These are phyloP conservation scores for Squalus acanthias DNA, from an alignment of 2,797 vertebrate genomes.

Conservation along the genomic window DNA sequence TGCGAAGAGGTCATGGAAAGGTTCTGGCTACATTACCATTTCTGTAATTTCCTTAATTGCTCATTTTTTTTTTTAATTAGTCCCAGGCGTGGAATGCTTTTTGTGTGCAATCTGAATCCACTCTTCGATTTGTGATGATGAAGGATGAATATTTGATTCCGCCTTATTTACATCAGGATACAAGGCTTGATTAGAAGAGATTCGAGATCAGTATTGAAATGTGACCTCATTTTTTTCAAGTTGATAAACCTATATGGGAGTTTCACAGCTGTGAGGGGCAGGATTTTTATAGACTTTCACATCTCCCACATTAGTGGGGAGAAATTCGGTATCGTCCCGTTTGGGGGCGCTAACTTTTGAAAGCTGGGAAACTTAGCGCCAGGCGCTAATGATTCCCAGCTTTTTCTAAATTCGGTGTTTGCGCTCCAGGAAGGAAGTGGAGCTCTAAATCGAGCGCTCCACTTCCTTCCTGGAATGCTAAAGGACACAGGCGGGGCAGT, in stretches of 20 bases:
- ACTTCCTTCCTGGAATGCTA: too few species aligned
- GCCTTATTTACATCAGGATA: neutral
- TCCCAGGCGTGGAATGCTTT: slow-evolving; percentile 50
- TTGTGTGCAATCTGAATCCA: slow-evolving; percentile 46
- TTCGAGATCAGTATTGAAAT: neutral
- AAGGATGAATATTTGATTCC: neutral
- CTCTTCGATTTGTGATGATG: slow-evolving; percentile 29
- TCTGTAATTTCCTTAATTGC: slow-evolving; percentile 53
- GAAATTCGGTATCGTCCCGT: too few species aligned
- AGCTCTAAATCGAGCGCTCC: too few species aligned
- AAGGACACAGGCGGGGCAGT: too few species aligned
- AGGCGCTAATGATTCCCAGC: too few species aligned
- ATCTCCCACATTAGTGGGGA: too few species aligned
- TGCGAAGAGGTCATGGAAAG: slow-evolving; percentile 44
- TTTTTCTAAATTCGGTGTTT: too few species aligned
- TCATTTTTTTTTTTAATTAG: slow-evolving; percentile 59
- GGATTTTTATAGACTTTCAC: too few species aligned
- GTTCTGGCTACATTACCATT: slow-evolving; percentile 46
- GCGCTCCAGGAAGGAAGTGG: too few species aligned
- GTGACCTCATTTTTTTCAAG: neutral
- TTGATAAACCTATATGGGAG: neutral
- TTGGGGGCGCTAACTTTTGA: too few species aligned
- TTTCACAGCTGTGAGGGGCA: neutral
- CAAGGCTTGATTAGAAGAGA: neutral
- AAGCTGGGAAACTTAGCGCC: too few species aligned